Base-by-base conservation (phyloP, 2,888 invertebrate genomes). In the Hemicrepidius hirtus region DNA sequence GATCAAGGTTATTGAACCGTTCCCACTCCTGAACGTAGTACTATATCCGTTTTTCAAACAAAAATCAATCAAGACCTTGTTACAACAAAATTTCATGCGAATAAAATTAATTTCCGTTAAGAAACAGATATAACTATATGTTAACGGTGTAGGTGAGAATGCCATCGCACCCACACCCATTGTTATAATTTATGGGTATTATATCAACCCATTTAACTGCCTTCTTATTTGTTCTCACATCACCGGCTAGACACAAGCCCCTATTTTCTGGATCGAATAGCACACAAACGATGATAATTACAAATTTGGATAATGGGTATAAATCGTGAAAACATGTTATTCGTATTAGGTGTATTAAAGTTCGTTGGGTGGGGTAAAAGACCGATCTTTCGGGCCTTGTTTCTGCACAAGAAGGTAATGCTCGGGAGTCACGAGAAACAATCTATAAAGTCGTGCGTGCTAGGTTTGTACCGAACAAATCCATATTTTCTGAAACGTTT, bases 381-480 rank as follows among this genome's bases (percentile, higher is more conserved):
- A 64, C 65, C 68, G 60, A 69, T 69, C 69, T 68, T 64, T 69
- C 64, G 64, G 74, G 49, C 67, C 40, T 62, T 41, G 49, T 63
- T 67, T 64, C 46, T 63, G 28, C 40, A 55, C 32, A 71, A 71
- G 74, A 71, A 68, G 65, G 73, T 73, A 74, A 74, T 71, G 74
- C 62, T 63, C 50, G 50, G 66, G 55, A 71, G 74, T 74, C 74
- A 74, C 74, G 74, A 74, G 70, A 74, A 74, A 74, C 70, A 74
- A 71, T 71, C 74, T 64, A 71, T 71, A 74, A 66, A 71, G 68
- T 65, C 50, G 71, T 74, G 74, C 74, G 74, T 74, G 74, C 66
- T 49, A 35, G 37, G 60, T 71, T 53, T 55, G 62, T 46, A 72
- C 37, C 32, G 67, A 63, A 53, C 71, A 63, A 67, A 72, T 67